Evolutionary conservation across 2,113 vertebrate genomes (phyloP).

Genomic region (Anoplopoma fimbria): DNA sequence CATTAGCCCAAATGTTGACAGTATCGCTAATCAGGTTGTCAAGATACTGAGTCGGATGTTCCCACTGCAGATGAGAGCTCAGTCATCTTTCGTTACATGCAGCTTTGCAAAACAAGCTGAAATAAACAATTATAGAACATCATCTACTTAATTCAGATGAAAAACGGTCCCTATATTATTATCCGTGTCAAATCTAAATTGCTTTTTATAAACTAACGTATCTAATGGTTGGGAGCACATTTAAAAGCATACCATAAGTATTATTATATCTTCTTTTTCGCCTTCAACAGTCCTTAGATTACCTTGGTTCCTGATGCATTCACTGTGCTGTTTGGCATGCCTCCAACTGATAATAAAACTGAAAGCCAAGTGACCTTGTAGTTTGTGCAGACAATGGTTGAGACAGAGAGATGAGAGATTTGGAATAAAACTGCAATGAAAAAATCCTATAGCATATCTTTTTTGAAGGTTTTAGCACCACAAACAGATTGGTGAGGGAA

Average conservation of each 20-base stretch:
- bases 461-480: not conserved
- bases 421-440: not conserved
- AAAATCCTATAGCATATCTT: not conserved
- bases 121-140: not conserved
- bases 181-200: not conserved
- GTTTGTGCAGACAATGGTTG: not conserved
- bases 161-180: not conserved
- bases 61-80: not conserved
- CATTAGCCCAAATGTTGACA: not conserved
- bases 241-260: not conserved
- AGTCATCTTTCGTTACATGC: not conserved
- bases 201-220: not conserved
- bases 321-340: not conserved
- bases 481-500: not conserved
- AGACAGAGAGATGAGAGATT: not conserved
- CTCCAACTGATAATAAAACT: not conserved
- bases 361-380: not conserved
- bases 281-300: not conserved
- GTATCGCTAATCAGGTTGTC: not conserved
- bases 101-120: not conserved
- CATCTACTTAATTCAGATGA: not conserved
- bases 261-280: not conserved
- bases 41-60: slow-evolving; percentile 1
- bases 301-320: not conserved
- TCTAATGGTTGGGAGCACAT: not conserved